phyloP scores from a whole-genome alignment of 2,113 vertebrate genomes.

The Chionodraco myersi region DNA sequence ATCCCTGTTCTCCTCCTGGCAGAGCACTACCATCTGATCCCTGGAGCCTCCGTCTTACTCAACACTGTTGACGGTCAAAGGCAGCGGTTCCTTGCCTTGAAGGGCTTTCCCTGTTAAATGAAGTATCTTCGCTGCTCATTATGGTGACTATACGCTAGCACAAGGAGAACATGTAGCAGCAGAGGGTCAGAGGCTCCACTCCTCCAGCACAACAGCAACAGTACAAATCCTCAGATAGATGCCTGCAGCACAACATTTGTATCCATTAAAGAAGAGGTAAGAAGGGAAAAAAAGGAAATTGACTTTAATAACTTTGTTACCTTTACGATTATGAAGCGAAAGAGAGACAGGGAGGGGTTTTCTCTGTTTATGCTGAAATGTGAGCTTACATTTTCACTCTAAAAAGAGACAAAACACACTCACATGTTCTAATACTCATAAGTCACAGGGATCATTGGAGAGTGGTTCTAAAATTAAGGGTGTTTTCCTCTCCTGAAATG shows the following conservation, averaged over 20 bases:
- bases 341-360: neutral
- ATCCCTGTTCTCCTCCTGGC: constrained; percentile 41
- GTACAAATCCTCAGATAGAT: constrained; percentile 6
- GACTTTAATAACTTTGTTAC: neutral
- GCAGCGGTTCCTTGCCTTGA: constrained; percentile 42
- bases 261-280: constrained; percentile 12
- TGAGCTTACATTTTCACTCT: neutral
- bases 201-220: constrained; percentile 48
- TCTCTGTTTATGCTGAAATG: neutral
- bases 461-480: neutral
- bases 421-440: neutral
- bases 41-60: constrained; percentile 45
- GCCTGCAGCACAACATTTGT: constrained; percentile 6
- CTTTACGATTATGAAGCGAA: neutral
- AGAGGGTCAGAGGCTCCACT: constrained; percentile 55
- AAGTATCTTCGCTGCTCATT: constrained; percentile 40
- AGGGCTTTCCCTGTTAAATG: constrained; percentile 42
- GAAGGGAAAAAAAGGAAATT: constrained; percentile 2
- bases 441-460: neutral
- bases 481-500: neutral
- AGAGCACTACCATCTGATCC: constrained; percentile 54
- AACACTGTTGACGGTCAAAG: constrained; percentile 58
- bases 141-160: constrained; percentile 10
- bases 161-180: constrained; percentile 22
- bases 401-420: neutral